These are phyloP conservation scores for Apus apus DNA, from an alignment of 2,113 vertebrate genomes.

Conservation along the genomic window DNA sequence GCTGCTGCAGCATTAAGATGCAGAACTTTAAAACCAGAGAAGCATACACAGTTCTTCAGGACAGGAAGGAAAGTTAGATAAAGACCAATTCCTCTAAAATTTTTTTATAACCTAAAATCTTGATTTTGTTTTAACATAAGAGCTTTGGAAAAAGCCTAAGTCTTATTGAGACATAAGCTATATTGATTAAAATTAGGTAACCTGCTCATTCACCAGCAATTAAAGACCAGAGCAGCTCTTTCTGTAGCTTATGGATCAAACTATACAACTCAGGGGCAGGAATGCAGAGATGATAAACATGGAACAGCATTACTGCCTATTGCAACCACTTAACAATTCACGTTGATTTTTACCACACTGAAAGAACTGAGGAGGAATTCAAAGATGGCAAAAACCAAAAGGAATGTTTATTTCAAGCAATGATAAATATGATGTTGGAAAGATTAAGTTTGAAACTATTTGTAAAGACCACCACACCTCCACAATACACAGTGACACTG, in stretches of 20 bases:
- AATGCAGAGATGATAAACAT: not conserved
- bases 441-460: not conserved
- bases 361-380: not conserved
- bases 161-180: not conserved
- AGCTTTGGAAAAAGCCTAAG: not conserved
- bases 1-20: not conserved
- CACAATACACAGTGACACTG: not conserved
- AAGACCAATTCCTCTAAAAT: not conserved
- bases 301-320: not conserved
- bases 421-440: not conserved
- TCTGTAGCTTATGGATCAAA: not conserved
- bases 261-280: not conserved
- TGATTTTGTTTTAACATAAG: not conserved
- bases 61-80: not conserved
- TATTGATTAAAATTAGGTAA: not conserved
- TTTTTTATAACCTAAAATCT: not conserved
- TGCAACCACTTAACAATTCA: not conserved
- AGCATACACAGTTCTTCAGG: not conserved
- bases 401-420: not conserved
- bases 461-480: fast-evolving
- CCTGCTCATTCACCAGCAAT: not conserved
- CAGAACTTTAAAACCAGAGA: not conserved
- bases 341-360: fast-evolving
- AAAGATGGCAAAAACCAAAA: not conserved
- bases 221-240: not conserved